A percentile compares a stretch with the other conserved stretches of the same genome.
phyloP scores from a whole-genome alignment of 2,113 vertebrate genomes.

The Lycaon pictus region DNA sequence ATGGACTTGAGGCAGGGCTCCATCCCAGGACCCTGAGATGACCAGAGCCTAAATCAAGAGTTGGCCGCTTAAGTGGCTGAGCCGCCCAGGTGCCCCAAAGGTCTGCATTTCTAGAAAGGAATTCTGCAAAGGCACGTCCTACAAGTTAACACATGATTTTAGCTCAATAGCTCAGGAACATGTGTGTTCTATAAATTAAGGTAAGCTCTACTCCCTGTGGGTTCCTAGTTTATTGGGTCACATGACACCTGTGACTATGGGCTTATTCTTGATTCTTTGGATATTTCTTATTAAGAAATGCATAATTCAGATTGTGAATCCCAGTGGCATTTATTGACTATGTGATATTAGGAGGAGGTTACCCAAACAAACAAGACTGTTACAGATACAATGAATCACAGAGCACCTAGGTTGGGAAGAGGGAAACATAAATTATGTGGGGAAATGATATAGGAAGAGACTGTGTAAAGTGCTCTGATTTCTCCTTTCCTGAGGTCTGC shows the following conservation, averaged over 20 bases:
- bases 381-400: neutral
- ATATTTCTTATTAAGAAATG: too few species aligned
- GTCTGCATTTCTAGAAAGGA: neutral
- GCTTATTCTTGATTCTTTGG: neutral
- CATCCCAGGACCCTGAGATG: neutral
- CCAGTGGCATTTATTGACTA: neutral
- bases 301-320: neutral
- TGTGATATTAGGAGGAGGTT: neutral
- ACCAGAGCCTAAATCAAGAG: neutral
- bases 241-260: rapidly evolving
- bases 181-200: neutral
- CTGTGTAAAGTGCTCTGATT: rapidly evolving
- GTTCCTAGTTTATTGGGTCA: neutral
- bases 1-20: neutral
- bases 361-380: too few species aligned
- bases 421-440: too few species aligned
- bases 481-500: too few species aligned
- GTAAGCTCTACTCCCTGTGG: rapidly evolving
- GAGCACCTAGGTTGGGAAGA: neutral
- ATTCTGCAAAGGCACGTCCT: neutral
- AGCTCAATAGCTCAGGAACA: neutral
- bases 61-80: neutral
- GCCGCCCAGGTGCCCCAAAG: neutral
- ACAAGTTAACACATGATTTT: neutral
- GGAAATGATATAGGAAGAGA: neutral